Evolutionary conservation across 2,888 invertebrate genomes (phyloP), one percentile per base, ranked within the genome.

Genomic region (Fragum whitleyi): DNA sequence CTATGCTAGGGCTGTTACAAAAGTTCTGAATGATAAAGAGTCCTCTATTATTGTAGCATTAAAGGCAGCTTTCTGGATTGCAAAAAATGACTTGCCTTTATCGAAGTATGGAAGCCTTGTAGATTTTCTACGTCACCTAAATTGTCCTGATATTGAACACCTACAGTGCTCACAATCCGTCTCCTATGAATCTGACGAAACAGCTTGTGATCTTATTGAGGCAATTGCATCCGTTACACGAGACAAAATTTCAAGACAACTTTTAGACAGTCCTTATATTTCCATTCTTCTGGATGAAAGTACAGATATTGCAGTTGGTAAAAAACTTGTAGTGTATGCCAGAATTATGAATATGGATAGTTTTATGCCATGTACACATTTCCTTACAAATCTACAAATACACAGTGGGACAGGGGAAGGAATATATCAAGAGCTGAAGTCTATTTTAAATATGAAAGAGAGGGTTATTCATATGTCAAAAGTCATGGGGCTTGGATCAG

Each of bases 261-360:
- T 79, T n/a, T n/a, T n/a, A 7, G 47, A 32, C 1, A 59, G 62
- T n/a, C 70, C 74, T 26, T 69, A 29, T 47, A 21, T 74, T 2
- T 65, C 39, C 1, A n/a, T 79, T 6, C 42, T 75, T 9, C 32
- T 32, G 55, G 74, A 79, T 62, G 79, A 79, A 51, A 75, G 74
- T 47, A 71, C 79, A 23, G 75, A 79, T 42, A 39, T 74, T 21
- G 42, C n/a, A 14, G 26, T 62, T 5, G 14, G 65, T 7, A 74
- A 79, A 21, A 75, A 79, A 65, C 75, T 70, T 21, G 74, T 79
- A 23, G 29, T 28, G 36, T 79, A 61, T 75, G 51, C 71, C 11
- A 55, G 32, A 28, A 74, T 47, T 9, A 47, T 47, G 47, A 16
- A 47, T 47, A 47, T 47, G 47, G 47, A 47, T 11, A 74, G 55